Evolutionary conservation across 2,113 vertebrate genomes (phyloP).

Genomic region (Ochotona princeps): DNA sequence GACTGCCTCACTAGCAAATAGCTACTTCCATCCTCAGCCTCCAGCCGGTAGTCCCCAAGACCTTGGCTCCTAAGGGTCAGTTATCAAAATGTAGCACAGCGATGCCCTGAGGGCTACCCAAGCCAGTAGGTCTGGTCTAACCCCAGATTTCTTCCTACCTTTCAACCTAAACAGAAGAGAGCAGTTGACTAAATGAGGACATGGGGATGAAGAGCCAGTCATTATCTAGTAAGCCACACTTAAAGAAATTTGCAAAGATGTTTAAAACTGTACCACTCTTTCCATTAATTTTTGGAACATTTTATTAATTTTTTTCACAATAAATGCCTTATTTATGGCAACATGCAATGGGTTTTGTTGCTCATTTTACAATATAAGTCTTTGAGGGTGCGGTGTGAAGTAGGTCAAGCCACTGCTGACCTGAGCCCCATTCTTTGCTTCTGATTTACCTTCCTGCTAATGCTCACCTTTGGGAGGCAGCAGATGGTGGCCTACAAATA

Average conservation of each 20-base stretch:
- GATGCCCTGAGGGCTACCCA: not conserved
- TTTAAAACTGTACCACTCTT: not conserved
- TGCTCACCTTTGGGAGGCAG: too few relatives aligned
- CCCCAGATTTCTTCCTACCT: not conserved
- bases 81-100: not conserved
- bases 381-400: not conserved
- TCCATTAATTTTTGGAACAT: not conserved
- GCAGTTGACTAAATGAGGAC: not conserved
- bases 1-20: too few relatives aligned
- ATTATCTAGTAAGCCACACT: not conserved
- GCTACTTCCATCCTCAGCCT: not conserved
- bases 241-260: not conserved
- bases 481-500: too few relatives aligned
- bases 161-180: not conserved
- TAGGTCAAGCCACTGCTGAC: too few relatives aligned
- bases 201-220: not conserved
- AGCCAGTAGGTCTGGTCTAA: not conserved
- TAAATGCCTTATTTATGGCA: not conserved
- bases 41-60: not conserved
- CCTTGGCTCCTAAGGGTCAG: not conserved
- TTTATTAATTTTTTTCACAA: not conserved
- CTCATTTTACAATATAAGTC: not conserved
- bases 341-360: not conserved
- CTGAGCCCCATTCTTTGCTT: too few relatives aligned
- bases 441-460: too few relatives aligned